Conservation (phyloP, 1,140 invertebrate genomes). For the Lerema accius region DNA sequence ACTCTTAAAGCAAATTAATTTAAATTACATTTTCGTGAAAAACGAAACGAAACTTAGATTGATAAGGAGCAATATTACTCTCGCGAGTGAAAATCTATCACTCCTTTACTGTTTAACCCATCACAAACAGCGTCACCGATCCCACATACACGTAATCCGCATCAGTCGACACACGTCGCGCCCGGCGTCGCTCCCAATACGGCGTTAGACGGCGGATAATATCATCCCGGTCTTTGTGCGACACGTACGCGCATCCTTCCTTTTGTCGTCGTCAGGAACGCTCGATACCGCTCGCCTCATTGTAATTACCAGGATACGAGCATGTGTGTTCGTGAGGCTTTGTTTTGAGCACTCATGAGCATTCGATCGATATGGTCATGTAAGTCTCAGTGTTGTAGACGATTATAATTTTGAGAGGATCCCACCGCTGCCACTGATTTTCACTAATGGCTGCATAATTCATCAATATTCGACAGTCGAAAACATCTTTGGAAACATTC, state of each 20-base stretch:
- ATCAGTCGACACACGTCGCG: slow-evolving; percentile 41
- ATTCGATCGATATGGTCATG: background rate
- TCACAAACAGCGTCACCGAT: background rate
- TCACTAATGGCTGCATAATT: no score
- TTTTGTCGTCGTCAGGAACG: slow-evolving; percentile 47
- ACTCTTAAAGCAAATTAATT: no score
- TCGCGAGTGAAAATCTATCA: background rate
- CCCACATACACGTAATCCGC: slow-evolving; percentile 4
- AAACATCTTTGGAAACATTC: no score
- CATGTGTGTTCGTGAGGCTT: slow-evolving; percentile 5
- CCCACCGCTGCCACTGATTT: background rate
- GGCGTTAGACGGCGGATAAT: slow-evolving; percentile 60
- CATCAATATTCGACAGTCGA: no score
- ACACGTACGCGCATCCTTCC: slow-evolving; percentile 66
- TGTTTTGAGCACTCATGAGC: background rate
- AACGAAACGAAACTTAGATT: no score
- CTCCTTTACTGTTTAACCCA: background rate
- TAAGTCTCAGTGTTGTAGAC: background rate
- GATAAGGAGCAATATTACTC: background rate
- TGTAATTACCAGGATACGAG: slow-evolving; percentile 10
- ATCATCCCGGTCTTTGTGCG: slow-evolving; percentile 59
- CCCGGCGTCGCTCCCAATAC: slow-evolving; percentile 53
- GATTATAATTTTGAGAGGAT: background rate
- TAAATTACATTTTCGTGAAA: no score
- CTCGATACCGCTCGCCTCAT: slow-evolving; percentile 5